Percentiles rank a stretch among this genome's conserved stretches.
Conservation (phyloP, 2,113 vertebrate genomes). For the Ictidomys tridecemlineatus region DNA sequence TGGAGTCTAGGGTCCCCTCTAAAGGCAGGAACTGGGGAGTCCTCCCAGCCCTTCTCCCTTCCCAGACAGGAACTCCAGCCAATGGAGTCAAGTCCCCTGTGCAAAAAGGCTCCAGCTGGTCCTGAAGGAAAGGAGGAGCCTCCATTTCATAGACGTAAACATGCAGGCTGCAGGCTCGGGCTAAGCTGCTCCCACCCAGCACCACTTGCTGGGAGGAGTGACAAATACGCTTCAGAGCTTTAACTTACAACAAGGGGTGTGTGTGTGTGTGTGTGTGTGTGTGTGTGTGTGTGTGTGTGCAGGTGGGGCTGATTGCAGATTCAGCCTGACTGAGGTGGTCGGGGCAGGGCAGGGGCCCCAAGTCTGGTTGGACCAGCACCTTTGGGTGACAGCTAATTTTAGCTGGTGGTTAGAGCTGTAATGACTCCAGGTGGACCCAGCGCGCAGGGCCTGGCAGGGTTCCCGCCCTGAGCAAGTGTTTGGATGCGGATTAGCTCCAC, state of each 20-base stretch:
- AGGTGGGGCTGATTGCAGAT: constrained; percentile 36
- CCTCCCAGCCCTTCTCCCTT: not conserved
- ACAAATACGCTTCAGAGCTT: not conserved
- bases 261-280: too few relatives aligned
- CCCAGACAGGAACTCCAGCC: not conserved
- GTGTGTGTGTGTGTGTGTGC: not conserved
- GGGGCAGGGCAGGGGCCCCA: constrained; percentile 19
- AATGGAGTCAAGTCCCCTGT: not conserved
- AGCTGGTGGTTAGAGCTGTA: constrained; percentile 38
- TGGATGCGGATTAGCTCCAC: constrained; percentile 78
- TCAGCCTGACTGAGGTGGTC: not conserved
- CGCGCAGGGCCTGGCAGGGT: constrained; percentile 75
- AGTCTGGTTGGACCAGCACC: constrained; percentile 38
- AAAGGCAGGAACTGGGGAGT: not conserved
- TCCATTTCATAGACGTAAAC: not conserved
- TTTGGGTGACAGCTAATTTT: constrained; percentile 73
- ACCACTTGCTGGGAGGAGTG: not conserved
- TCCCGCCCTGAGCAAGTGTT: constrained; percentile 71
- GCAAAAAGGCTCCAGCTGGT: not conserved
- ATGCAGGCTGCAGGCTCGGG: not conserved
- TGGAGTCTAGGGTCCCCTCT: not conserved
- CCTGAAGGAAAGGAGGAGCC: not conserved
- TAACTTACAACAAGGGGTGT: not conserved
- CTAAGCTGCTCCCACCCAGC: not conserved
- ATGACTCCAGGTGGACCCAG: constrained; percentile 69